These are phyloP conservation scores for Drosophila diplacantha DNA, from an alignment of 2,888 invertebrate genomes.

Conservation along the genomic window DNA sequence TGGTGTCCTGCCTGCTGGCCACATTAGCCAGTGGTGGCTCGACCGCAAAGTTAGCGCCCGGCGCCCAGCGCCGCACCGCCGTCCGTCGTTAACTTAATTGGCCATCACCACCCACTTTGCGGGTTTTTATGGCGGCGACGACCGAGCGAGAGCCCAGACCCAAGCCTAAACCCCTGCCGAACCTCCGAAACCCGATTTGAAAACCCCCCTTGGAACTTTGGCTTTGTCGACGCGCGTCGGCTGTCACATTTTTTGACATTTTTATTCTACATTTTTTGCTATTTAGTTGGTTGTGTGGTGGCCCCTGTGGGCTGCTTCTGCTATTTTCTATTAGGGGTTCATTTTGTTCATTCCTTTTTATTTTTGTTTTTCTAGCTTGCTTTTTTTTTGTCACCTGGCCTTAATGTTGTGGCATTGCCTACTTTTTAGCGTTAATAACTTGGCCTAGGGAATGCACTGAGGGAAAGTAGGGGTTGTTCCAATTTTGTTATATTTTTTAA, in stretches of 20 bases:
- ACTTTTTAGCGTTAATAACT: constrained; percentile 51
- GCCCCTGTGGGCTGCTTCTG: constrained; percentile 15
- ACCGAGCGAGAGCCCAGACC: constrained; percentile 28
- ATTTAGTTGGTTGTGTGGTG: constrained; percentile 44
- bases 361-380: constrained; percentile 38
- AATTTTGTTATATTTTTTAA: not conserved
- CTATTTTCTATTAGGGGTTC: constrained; percentile 52
- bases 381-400: constrained; percentile 61
- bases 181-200: constrained; percentile 23
- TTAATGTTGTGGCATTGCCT: constrained; percentile 58
- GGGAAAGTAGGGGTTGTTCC: not conserved
- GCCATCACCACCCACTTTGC: constrained; percentile 70
- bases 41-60: constrained; percentile 65
- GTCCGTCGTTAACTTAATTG: constrained; percentile 70
- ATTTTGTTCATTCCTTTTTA: constrained; percentile 6
- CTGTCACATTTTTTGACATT: constrained; percentile 72
- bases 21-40: constrained; percentile 42
- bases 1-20: constrained; percentile 6
- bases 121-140: constrained; percentile 58
- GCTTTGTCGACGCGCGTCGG: constrained; percentile 45
- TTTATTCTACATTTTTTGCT: constrained; percentile 65
- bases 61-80: constrained; percentile 31
- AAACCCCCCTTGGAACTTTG: constrained; percentile 35
- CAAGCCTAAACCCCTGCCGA: constrained; percentile 23
- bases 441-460: constrained; percentile 6